Evolutionary conservation across 2,888 invertebrate genomes (phyloP).

Genomic region (Mantis religiosa): DNA sequence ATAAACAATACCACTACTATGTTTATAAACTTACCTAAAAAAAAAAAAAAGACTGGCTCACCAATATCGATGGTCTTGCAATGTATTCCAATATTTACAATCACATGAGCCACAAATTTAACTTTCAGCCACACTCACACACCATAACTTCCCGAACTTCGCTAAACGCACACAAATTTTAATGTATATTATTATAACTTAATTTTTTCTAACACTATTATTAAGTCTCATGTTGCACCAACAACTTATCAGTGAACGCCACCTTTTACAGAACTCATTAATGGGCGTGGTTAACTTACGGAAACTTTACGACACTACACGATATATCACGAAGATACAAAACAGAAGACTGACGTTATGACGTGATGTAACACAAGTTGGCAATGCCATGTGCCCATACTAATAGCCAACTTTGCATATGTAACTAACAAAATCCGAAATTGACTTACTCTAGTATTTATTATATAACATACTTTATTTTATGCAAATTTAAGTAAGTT

Average conservation of each 20-base stretch:
- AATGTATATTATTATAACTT: neutral
- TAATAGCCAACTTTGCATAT: neutral
- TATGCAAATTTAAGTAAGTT: no score
- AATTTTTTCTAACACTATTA: neutral
- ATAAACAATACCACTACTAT: neutral
- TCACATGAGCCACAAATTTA: neutral
- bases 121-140: neutral
- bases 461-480: no score
- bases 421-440: neutral
- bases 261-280: conserved; percentile 17
- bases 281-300: conserved; percentile 25
- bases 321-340: neutral
- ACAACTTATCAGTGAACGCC: neutral
- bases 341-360: neutral
- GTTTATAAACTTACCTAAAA: neutral
- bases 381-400: neutral
- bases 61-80: neutral
- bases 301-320: neutral
- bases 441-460: no score
- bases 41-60: neutral
- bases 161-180: neutral
- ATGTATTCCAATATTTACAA: neutral
- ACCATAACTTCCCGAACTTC: neutral
- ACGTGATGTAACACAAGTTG: neutral
- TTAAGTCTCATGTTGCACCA: neutral